Conservation (phyloP, 2,888 invertebrate species). For the Tenthredo livida region DNA sequence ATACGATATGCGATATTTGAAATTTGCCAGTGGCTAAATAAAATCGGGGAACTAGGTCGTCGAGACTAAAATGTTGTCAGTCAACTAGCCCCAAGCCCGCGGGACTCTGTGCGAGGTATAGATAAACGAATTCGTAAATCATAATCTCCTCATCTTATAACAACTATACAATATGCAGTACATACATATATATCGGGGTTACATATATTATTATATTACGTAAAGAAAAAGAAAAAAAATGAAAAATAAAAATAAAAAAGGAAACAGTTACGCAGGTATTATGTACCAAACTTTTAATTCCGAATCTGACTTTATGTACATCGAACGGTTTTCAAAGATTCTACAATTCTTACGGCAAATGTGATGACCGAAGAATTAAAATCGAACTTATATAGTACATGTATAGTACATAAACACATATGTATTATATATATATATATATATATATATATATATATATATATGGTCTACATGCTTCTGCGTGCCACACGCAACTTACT, state of each 20-base stretch:
- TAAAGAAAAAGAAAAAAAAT: not conserved
- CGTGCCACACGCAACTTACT: conserved; percentile 40
- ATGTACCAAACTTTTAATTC: not conserved
- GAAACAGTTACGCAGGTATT: no score
- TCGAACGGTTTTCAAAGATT: not conserved
- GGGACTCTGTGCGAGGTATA: not conserved
- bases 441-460: not conserved
- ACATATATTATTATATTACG: not conserved
- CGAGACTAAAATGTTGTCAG: conserved; percentile 36
- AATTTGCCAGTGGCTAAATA: conserved; percentile 13
- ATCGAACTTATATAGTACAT: not conserved
- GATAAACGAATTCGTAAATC: conserved; percentile 24
- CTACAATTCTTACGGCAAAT: not conserved
- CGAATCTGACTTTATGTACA: no score
- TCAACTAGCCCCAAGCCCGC: conserved; percentile 1
- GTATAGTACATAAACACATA: not conserved
- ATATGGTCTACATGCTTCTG: not conserved
- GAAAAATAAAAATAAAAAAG: not conserved
- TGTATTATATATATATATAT: not conserved
- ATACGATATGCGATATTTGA: not conserved
- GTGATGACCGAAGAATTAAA: not conserved
- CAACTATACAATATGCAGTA: not conserved
- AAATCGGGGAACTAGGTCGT: conserved; percentile 1
- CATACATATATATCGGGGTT: not conserved
- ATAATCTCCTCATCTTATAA: conserved; percentile 2